A percentile compares a stretch with the other conserved stretches of the same genome.
Evolutionary conservation across 37 sponge, comb jelly and placozoan species (phyloP).

Genomic region (Hexactinellida sp.): DNA sequence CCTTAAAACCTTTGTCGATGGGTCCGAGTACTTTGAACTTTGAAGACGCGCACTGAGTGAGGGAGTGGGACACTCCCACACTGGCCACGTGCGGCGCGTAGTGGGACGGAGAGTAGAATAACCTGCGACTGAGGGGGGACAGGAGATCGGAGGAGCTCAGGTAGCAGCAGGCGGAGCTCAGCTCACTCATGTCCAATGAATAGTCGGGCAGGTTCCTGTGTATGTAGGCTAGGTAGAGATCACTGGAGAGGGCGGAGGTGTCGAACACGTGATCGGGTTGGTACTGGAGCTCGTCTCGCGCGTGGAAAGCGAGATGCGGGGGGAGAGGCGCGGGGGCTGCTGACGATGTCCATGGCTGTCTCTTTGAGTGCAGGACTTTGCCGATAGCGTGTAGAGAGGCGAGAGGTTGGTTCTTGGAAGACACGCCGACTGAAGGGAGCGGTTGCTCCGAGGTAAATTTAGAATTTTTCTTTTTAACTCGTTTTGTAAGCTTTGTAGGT

Average conservation of each 20-base stretch:
- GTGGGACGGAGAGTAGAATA: background rate
- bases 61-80: background rate
- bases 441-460: background rate
- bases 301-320: background rate
- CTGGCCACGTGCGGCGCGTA: background rate
- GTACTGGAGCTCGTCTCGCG: background rate
- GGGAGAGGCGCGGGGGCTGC: background rate
- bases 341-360: background rate
- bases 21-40: background rate
- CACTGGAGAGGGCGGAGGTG: background rate
- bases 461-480: background rate
- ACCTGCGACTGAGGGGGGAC: background rate
- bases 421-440: background rate
- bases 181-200: background rate
- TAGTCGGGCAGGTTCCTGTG: background rate
- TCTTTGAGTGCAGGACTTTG: background rate
- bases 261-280: constrained; percentile 16
- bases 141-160: background rate
- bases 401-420: background rate
- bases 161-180: background rate
- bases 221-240: background rate
- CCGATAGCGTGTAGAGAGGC: background rate
- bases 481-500: background rate
- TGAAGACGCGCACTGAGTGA: background rate
- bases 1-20: background rate